Percentiles rank a stretch among this genome's conserved stretches.
phyloP scores from a whole-genome alignment of 2,113 vertebrate genomes.

The Calidris pugnax region DNA sequence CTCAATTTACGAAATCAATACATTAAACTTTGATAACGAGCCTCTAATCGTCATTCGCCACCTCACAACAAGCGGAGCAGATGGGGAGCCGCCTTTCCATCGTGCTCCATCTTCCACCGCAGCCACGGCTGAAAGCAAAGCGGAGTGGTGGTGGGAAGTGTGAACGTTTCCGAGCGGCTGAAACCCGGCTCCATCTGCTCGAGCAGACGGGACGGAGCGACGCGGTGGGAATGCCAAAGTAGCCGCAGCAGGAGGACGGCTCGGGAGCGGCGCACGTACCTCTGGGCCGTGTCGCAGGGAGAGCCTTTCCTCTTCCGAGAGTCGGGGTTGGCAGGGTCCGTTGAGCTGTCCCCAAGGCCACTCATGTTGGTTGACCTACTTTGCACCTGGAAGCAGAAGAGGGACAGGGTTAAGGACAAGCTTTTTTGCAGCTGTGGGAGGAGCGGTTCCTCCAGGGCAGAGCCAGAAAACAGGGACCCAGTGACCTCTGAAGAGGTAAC shows the following conservation, averaged over 20 bases:
- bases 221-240: not conserved
- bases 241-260: not conserved
- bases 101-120: slow-evolving; percentile 12
- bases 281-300: slow-evolving; percentile 90
- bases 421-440: not conserved
- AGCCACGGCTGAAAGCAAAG: slow-evolving; percentile 27
- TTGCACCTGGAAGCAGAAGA: slow-evolving; percentile 77
- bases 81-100: slow-evolving; percentile 10
- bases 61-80: slow-evolving; percentile 8
- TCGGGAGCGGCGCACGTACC: slow-evolving; percentile 65
- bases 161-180: slow-evolving; percentile 19
- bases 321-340: slow-evolving; percentile 86
- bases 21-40: not conserved
- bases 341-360: slow-evolving; percentile 89
- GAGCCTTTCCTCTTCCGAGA: slow-evolving; percentile 93
- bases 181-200: slow-evolving; percentile 54
- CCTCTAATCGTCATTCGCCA: slow-evolving; percentile 13
- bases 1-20: not conserved
- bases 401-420: not conserved
- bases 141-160: slow-evolving; percentile 48
- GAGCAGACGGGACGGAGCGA: slow-evolving; percentile 25
- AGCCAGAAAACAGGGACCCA: not conserved
- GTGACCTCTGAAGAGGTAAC: not conserved
- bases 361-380: slow-evolving; percentile 92
- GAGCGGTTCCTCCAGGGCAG: fast-evolving